These are phyloP conservation scores for Macroteleia sp. DNA, from an alignment of 2,888 invertebrate genomes.

Conservation along the genomic window DNA sequence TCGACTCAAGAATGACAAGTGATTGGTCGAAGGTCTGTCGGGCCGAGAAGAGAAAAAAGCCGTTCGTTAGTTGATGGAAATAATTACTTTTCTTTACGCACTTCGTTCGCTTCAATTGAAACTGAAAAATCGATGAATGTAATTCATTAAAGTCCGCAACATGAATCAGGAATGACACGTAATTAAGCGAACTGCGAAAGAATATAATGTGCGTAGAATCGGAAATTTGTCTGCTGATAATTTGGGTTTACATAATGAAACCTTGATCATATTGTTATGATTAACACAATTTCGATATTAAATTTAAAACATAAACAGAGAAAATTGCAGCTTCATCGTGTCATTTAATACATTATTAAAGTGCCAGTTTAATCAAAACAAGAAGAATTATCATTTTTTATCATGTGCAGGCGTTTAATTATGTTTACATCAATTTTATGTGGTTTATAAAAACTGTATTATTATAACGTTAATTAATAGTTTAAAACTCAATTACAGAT, in stretches of 20 bases:
- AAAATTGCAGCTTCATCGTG: too few species aligned
- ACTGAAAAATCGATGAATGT: conserved; percentile 38
- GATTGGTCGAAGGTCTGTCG: conserved; percentile 18
- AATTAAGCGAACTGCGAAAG: conserved; percentile 46
- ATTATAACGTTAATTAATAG: too few species aligned
- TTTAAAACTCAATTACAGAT: too few species aligned
- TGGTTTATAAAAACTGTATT: too few species aligned
- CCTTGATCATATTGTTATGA: not conserved
- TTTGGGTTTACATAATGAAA: conserved; percentile 7
- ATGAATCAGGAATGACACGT: conserved; percentile 45
- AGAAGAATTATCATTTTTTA: too few species aligned
- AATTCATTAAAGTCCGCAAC: conserved; percentile 29
- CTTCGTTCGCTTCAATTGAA: conserved; percentile 25
- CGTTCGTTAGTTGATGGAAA: conserved; percentile 35
- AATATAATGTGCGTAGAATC: conserved; percentile 31
- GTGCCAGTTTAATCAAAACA: too few species aligned
- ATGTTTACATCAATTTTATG: too few species aligned
- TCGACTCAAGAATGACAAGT: conserved; percentile 29
- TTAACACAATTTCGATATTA: not conserved
- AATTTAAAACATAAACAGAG: too few species aligned
- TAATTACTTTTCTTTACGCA: conserved; percentile 51
- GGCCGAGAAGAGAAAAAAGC: not conserved
- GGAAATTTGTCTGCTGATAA: conserved; percentile 26
- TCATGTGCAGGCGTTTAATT: too few species aligned
- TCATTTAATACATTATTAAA: too few species aligned